Base-by-base conservation (phyloP, 2,888 invertebrate genomes). In the Cordilura impudica region DNA sequence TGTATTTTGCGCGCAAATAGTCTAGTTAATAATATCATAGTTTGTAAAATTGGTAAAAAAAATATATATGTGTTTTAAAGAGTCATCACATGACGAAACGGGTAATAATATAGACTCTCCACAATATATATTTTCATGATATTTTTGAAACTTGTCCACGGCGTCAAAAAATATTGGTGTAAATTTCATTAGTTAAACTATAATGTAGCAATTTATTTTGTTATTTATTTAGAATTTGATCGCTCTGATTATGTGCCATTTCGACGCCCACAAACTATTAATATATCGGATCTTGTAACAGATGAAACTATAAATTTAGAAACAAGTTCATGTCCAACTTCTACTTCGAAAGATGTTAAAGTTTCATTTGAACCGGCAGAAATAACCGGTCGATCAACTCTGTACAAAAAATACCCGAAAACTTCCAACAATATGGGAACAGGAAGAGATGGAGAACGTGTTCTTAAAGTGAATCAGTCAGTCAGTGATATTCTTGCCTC, bases 311-410 rank as follows among this genome's bases (percentile, higher is more conserved):
- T 89, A 23, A 83, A 89, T 76, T 80, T 89, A 0, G 87, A 88
- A 78, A 86, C 83, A 14, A 83, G 81, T 8, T 83, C 85, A 2
- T 70, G 77, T 7, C 39, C 81, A 2, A 23, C 83, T 2, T 82
- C 85, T 2, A 81, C 82, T 1, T 69, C 77, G 0, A 83, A 83
- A 18, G 83, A 81, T 53, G 61, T 82, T 12, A 84, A 86, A 58
- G 83, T 89, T 2, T 89, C 88, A 0, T 89, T 89, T 80, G 88
- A 89, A 58, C 89, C 89, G 0, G 84, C 83, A 0, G 89, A 90
- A 78, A 89, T 90, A 7, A 89, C 89, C 0, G 90, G 87, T 0
- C 85, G 90, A 7, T 89, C 90, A 0, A 90, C 89, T 0, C 82
- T 86, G 2, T 86, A 86, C 47, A 82, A 81, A 0, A 82, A 82